These are phyloP conservation scores for Atta cephalotes DNA, from an alignment of 1,140 invertebrate species.

Conservation along the genomic window DNA sequence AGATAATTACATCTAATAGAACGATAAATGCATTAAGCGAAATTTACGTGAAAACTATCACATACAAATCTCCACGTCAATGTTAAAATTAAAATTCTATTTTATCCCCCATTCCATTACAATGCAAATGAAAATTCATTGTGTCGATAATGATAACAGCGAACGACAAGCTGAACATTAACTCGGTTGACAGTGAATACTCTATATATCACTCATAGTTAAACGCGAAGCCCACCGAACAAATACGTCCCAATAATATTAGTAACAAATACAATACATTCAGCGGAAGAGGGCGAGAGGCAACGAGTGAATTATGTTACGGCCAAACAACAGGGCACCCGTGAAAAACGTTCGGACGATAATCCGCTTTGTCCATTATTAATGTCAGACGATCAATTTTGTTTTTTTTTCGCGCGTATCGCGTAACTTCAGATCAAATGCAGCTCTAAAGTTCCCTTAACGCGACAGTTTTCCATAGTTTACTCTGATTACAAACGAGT, in stretches of 20 bases:
- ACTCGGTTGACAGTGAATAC: constrained; percentile 49
- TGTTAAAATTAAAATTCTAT: constrained; percentile 46
- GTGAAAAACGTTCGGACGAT: constrained; percentile 40
- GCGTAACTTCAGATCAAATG: constrained; percentile 11
- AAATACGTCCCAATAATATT: constrained; percentile 62
- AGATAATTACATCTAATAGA: not conserved
- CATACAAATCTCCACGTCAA: constrained; percentile 25
- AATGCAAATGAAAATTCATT: constrained; percentile 57
- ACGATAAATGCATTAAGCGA: not conserved
- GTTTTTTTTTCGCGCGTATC: constrained; percentile 19
- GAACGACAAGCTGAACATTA: constrained; percentile 59
- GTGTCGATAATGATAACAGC: constrained; percentile 47
- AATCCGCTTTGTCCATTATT: constrained; percentile 59
- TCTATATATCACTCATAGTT: constrained; percentile 55
- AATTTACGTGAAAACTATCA: constrained; percentile 36
- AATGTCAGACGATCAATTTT: constrained; percentile 40
- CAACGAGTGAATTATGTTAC: constrained; percentile 53
- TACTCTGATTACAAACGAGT: constrained; percentile 33
- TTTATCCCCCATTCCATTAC: constrained; percentile 20
- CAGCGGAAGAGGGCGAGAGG: constrained; percentile 28
- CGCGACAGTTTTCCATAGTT: constrained; percentile 12
- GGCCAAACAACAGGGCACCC: constrained; percentile 14
- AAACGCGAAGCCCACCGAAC: constrained; percentile 54
- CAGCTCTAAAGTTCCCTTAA: constrained; percentile 25
- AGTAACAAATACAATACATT: constrained; percentile 59